Percentiles rank a stretch among this genome's conserved stretches.
phyloP scores from a whole-genome alignment of 2,888 invertebrate genomes.

The Bibio marci region DNA sequence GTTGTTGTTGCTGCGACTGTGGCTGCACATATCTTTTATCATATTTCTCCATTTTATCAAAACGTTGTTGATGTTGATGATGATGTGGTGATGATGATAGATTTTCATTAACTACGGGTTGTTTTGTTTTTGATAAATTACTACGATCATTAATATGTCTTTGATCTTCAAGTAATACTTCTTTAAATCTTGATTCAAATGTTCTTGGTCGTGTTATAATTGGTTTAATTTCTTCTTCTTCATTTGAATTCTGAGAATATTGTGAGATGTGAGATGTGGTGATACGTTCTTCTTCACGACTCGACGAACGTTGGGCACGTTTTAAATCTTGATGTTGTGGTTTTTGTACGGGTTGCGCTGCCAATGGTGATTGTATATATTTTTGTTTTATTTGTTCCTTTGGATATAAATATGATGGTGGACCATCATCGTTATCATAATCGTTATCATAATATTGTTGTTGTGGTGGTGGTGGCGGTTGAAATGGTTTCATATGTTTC shows the following conservation, averaged over 20 bases:
- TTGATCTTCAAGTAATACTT: conserved; percentile 5
- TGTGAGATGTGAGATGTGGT: too few species aligned
- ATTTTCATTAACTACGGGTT: too few species aligned
- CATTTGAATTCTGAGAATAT: not conserved
- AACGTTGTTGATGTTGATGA: too few species aligned
- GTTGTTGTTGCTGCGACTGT: too few species aligned
- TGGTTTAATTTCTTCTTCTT: conserved; percentile 27
- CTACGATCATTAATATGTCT: too few species aligned
- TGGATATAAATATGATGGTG: conserved; percentile 8
- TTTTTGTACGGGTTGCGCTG: too few species aligned
- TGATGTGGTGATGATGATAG: too few species aligned
- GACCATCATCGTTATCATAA: not conserved
- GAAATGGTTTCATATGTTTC: not conserved
- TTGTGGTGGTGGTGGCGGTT: not conserved
- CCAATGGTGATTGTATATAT: not conserved
- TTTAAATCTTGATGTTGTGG: too few species aligned
- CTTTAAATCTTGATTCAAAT: conserved; percentile 23
- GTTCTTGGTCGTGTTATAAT: conserved; percentile 26
- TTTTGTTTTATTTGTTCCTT: conserved; percentile 2
- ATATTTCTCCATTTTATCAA: too few species aligned
- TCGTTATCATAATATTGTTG: not conserved
- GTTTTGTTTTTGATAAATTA: too few species aligned
- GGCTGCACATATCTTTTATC: too few species aligned
- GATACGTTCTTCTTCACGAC: not conserved
- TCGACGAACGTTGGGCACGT: too few species aligned